Evolutionary conservation across 2,113 vertebrate genomes (phyloP).

Genomic region (Haliaeetus leucogaster): DNA sequence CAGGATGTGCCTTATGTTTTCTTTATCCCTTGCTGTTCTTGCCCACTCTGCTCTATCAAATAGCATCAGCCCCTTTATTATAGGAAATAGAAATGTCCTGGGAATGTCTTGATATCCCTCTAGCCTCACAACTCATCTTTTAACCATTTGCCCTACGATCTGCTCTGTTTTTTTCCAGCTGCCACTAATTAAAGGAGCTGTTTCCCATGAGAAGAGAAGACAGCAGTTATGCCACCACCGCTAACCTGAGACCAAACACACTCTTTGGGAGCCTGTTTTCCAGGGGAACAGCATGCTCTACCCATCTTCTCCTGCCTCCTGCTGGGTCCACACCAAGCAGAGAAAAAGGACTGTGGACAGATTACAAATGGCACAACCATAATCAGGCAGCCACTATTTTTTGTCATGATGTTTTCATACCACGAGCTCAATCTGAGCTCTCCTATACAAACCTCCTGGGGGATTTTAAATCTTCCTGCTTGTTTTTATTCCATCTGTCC

Average conservation of each 20-base stretch:
- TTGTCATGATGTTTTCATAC: not conserved
- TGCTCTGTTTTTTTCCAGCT: not conserved
- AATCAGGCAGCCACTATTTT: not conserved
- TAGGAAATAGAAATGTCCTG: not conserved
- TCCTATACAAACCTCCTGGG: not conserved
- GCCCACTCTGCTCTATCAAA: not conserved
- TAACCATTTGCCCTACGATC: not conserved
- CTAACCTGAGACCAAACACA: not conserved
- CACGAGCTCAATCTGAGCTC: not conserved
- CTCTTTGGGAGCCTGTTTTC: not conserved
- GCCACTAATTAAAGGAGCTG: not conserved
- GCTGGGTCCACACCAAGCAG: not conserved
- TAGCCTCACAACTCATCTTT: not conserved
- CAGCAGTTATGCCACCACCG: not conserved
- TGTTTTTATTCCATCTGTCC: slow-evolving; percentile 36
- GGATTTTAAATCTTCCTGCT: slow-evolving; percentile 16
- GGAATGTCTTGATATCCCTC: not conserved
- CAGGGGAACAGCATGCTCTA: not conserved
- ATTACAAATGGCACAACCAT: not conserved
- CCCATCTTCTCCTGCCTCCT: not conserved
- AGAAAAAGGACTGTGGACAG: not conserved
- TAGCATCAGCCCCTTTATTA: not conserved
- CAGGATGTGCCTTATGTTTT: slow-evolving; percentile 31
- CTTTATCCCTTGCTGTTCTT: slow-evolving; percentile 27
- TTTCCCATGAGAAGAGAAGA: not conserved